phyloP scores from a whole-genome alignment of 2,888 invertebrate species.

The Belgica antarctica region DNA sequence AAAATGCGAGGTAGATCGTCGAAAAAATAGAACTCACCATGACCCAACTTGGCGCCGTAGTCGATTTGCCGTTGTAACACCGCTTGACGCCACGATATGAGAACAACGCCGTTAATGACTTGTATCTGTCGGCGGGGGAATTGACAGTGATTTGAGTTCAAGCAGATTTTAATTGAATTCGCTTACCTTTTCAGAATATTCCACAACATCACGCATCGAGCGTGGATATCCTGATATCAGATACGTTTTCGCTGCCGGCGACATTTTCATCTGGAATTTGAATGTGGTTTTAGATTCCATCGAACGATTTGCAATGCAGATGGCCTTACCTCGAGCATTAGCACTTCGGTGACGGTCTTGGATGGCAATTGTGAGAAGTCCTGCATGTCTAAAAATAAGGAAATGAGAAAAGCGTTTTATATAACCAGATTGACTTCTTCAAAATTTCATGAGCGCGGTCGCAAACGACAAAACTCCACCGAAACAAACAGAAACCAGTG shows the following conservation, averaged over 20 bases:
- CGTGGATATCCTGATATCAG: conserved; percentile 87
- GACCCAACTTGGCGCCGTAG: conserved; percentile 84
- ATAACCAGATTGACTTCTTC: not conserved
- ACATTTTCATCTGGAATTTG: conserved; percentile 72
- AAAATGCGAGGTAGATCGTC: too few species aligned
- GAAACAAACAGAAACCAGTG: not conserved
- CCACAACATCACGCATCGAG: conserved; percentile 87
- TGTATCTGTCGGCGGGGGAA: conserved; percentile 72
- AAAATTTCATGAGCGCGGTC: not conserved
- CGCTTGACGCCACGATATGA: conserved; percentile 84
- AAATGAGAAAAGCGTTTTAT: conserved; percentile 30
- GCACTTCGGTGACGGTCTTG: conserved; percentile 82
- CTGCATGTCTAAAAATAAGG: conserved; percentile 68
- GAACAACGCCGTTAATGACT: conserved; percentile 79
- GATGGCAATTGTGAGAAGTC: conserved; percentile 83
- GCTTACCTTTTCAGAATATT: conserved; percentile 82
- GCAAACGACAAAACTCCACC: not conserved
- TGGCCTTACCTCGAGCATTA: conserved; percentile 69
- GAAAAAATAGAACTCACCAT: conserved; percentile 52
- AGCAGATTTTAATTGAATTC: not conserved
- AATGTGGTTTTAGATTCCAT: not conserved
- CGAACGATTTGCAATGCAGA: not conserved
- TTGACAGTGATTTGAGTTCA: too few species aligned
- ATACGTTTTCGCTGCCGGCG: conserved; percentile 81
- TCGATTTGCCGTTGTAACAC: conserved; percentile 85